These are phyloP conservation scores for Idris sp. DNA, from an alignment of 1,140 invertebrate species.

Conservation along the genomic window DNA sequence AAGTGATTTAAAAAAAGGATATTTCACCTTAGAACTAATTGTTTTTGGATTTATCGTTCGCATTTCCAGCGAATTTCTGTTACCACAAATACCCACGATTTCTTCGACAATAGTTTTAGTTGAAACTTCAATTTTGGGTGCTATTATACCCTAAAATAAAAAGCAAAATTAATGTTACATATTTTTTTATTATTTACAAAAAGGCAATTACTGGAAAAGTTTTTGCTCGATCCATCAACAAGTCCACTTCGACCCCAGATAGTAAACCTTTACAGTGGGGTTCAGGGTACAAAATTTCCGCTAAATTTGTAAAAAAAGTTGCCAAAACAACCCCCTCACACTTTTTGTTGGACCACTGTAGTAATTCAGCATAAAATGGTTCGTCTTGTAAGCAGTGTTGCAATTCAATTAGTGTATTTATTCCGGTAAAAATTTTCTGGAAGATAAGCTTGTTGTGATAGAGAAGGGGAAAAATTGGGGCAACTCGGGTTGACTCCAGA, in stretches of 20 bases:
- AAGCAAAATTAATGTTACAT: conserved; percentile 4
- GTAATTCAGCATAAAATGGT: conserved; percentile 81
- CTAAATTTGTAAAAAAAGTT: conserved; percentile 81
- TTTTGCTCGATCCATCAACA: conserved; percentile 82
- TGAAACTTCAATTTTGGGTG: conserved; percentile 81
- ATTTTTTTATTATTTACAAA: no score
- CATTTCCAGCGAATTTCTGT: conserved; percentile 13
- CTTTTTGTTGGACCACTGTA: conserved; percentile 80
- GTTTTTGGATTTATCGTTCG: conserved; percentile 74
- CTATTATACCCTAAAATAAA: conserved; percentile 78
- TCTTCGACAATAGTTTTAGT: conserved; percentile 80
- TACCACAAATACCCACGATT: conserved; percentile 65
- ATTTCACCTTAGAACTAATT: conserved; percentile 72
- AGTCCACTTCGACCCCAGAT: conserved; percentile 80
- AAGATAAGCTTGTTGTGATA: conserved; percentile 84
- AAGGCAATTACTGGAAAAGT: conserved; percentile 80
- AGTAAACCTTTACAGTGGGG: conserved; percentile 74
- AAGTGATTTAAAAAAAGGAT: no score
- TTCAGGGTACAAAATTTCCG: conserved; percentile 82
- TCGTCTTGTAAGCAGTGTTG: conserved; percentile 78
- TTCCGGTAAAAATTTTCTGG: conserved; percentile 80
- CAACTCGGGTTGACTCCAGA: conserved; percentile 80
- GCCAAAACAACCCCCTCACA: conserved; percentile 79
- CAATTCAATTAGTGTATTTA: conserved; percentile 76
- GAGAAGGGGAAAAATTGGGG: conserved; percentile 82